Conservation (phyloP, 2,888 invertebrate genomes). For the Hirtodrosophila trivittata region DNA sequence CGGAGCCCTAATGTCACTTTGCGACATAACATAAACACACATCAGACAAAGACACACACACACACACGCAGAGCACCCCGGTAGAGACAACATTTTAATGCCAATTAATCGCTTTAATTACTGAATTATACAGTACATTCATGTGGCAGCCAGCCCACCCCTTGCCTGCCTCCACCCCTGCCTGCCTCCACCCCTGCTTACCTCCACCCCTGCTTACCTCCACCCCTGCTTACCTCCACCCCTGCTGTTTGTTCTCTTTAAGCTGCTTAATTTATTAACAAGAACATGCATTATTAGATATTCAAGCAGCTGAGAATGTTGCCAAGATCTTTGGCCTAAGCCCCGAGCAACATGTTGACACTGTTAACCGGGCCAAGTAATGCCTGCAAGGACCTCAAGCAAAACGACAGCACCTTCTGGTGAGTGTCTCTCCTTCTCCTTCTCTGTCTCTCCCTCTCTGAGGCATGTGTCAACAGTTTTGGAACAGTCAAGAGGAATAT, state of each 20-base stretch:
- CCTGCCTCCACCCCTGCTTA: no score
- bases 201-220: not conserved
- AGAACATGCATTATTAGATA: conserved; percentile 43
- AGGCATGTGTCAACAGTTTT: conserved; percentile 48
- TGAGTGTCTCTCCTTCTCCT: no score
- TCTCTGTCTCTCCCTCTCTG: conserved; percentile 7
- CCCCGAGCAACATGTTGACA: conserved; percentile 48
- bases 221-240: no score
- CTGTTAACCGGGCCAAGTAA: conserved; percentile 16
- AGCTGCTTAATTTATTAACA: conserved; percentile 76
- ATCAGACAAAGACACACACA: not conserved
- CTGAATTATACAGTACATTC: conserved; percentile 14
- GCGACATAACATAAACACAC: no score
- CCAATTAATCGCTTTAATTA: conserved; percentile 61
- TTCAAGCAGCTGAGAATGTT: conserved; percentile 32
- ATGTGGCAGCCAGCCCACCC: not conserved
- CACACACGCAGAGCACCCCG: no score
- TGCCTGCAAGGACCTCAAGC: not conserved
- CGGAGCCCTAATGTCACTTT: no score
- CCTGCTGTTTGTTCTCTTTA: conserved; percentile 23
- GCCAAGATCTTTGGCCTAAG: conserved; percentile 47
- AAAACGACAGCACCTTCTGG: no score
- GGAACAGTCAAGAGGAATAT: conserved; percentile 37
- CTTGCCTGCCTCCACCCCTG: not conserved
- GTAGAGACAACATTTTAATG: no score